phyloP scores from a whole-genome alignment of 2,888 invertebrate species.

The Heteropelma amictum region DNA sequence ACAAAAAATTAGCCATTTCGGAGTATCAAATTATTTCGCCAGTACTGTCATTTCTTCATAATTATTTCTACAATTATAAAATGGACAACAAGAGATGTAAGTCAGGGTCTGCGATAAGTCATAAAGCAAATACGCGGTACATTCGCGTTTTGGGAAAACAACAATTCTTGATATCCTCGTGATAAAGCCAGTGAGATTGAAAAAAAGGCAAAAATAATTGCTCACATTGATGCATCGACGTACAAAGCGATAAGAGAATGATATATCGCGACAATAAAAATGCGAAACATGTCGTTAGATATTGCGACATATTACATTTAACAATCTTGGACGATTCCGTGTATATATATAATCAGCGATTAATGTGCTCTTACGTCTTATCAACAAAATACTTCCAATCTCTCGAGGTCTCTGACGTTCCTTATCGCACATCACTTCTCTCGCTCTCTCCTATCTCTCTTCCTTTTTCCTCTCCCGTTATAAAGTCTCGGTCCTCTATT shows the following conservation, averaged over 20 bases:
- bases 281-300: slow-evolving; percentile 13
- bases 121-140: not conserved
- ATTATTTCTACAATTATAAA: not conserved
- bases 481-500: not conserved
- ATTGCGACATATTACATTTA: slow-evolving; percentile 17
- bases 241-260: slow-evolving; percentile 31
- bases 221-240: slow-evolving; percentile 23
- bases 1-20: too few relatives aligned
- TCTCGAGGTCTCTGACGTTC: slow-evolving; percentile 31
- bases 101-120: too few relatives aligned
- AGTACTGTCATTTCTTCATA: too few relatives aligned
- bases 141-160: not conserved
- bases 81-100: not conserved
- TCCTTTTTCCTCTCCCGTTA: not conserved
- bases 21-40: too few relatives aligned
- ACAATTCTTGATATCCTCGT: slow-evolving; percentile 5
- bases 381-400: slow-evolving; percentile 46
- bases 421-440: slow-evolving; percentile 9
- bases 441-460: not conserved
- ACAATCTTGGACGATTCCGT: slow-evolving; percentile 24
- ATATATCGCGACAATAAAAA: slow-evolving; percentile 17
- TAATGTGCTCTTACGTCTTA: slow-evolving; percentile 33
- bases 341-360: slow-evolving; percentile 32
- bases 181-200: not conserved
- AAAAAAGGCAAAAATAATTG: not conserved